phyloP scores from a whole-genome alignment of 1,140 invertebrate genomes.

The Drosophila orosa region DNA sequence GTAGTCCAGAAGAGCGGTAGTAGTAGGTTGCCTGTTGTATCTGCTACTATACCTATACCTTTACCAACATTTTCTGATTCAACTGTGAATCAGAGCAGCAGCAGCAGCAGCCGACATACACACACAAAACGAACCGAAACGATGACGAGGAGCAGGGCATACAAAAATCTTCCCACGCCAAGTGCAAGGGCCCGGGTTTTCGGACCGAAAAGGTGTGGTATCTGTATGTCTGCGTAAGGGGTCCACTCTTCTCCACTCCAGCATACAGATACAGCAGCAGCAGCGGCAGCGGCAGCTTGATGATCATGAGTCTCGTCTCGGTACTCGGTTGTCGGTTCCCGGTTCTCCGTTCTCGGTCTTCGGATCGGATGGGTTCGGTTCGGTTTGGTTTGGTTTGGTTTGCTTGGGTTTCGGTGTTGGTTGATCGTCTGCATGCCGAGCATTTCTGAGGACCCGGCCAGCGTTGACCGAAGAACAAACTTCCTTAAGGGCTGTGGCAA shows the following conservation, averaged over 20 bases:
- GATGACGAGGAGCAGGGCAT: constrained; percentile 47
- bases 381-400: constrained; percentile 4
- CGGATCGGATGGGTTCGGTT: constrained; percentile 15
- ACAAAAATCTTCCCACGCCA: constrained; percentile 84
- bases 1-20: constrained; percentile 48
- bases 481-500: constrained; percentile 76
- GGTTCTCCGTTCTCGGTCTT: constrained; percentile 4
- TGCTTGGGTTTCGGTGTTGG: constrained; percentile 10
- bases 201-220: constrained; percentile 70
- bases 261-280: constrained; percentile 28
- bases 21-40: constrained; percentile 40
- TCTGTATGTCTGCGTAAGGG: constrained; percentile 36
- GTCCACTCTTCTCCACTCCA: constrained; percentile 21
- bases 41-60: constrained; percentile 44
- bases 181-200: constrained; percentile 72
- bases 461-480: constrained; percentile 47
- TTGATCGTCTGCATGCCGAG: constrained; percentile 71
- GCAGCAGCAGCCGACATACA: constrained; percentile 6
- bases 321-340: neutral
- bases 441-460: constrained; percentile 67
- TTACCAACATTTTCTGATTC: constrained; percentile 30
- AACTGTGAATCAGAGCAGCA: constrained; percentile 78
- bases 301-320: constrained; percentile 45
- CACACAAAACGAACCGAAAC: neutral
- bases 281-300: constrained; percentile 40